Evolutionary conservation across 2,113 vertebrate species (phyloP), one percentile per base, ranked within the genome.

Genomic region (Pandion haliaetus): DNA sequence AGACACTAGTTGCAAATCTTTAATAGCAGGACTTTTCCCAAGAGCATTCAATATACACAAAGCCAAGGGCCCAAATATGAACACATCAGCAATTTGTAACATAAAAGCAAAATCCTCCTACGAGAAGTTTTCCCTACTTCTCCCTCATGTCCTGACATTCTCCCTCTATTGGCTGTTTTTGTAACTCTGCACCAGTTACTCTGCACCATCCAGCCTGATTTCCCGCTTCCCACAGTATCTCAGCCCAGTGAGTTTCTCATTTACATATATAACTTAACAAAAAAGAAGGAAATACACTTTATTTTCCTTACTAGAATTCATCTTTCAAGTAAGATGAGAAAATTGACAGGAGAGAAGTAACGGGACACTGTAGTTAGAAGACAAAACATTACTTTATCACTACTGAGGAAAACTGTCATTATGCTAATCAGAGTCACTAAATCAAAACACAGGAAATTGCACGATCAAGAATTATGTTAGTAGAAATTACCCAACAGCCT

Each of bases 391-490:
- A 84, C 19, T 91, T 86, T 61, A 86, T 82, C 62, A 54, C 58
- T 82, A n/a, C 67, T 70, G 54, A 88, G 66, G 32, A 95, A 94
- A 95, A 76, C n/a, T 49, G 17, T 80, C 65, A 54, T 95, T 89
- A 71, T 59, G 24, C 50, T 91, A 82, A 85, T 65, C 79, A 77
- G 54, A 86, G 23, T 89, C 54, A 88, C 91, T 91, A 95, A 94
- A 96, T 82, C 58, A 90, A 95, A 96, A 82, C 44, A 73, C 24
- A 78, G 54, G 36, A 92, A 97, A 93, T 34, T 58, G 62, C 45
- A 87, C 0, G 0, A 85, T 67, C 31, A 28, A 86, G 42, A 95
- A 92, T 82, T 32, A 88, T 4, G 2, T 92, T 44, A 95, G 45
- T 6, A 78, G 79, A 90, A 90, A 73, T 81, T 80, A 86, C 24